Evolutionary conservation across 2,888 invertebrate species (phyloP), one percentile per base, ranked within the genome.

Genomic region (Byasa hedistus): DNA sequence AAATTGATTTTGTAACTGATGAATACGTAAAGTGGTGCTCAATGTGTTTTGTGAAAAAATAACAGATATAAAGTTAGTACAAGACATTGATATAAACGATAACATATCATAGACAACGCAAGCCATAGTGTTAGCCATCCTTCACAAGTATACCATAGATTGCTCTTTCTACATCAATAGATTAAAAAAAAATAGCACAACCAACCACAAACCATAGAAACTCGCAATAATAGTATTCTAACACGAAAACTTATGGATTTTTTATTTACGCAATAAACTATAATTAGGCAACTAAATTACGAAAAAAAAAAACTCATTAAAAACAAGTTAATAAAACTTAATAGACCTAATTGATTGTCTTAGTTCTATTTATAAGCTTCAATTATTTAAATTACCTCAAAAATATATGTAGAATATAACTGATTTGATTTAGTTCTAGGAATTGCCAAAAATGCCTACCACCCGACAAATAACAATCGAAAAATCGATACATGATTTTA

Each of bases 141-240:
- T 87, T 87, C 87, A 87, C 87, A 84, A 80, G 72, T 75, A 75
- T 71, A 73, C 72, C 71, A 71, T 71, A 68, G 69, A 36, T 10
- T 32, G 19, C 57, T 44, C 3, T 61, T 23, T 51, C 52, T 73
- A 68, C 66, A 68, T 66, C 71, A 68, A 52, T n/a, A 68, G 68
- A 68, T 44, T 22, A 59, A 55, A 72, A 80, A 89, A 55, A 72
- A 80, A 89, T 87, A 89, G 90, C 91, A 91, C 91, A 89, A 87
- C 78, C 84, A 81, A 76, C 88, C 87, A 86, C 74, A 82, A 74
- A 87, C 88, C 88, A 89, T 78, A 85, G 82, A 90, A 89, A 89
- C 85, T 84, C 87, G 82, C 85, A 86, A 85, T 79, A 76, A 75
- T 86, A 79, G 78, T 82, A 77, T 79, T 82, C 86, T 87, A 89